Base-by-base conservation (phyloP, 1,140 invertebrate species). In the Drosophila pachea region DNA sequence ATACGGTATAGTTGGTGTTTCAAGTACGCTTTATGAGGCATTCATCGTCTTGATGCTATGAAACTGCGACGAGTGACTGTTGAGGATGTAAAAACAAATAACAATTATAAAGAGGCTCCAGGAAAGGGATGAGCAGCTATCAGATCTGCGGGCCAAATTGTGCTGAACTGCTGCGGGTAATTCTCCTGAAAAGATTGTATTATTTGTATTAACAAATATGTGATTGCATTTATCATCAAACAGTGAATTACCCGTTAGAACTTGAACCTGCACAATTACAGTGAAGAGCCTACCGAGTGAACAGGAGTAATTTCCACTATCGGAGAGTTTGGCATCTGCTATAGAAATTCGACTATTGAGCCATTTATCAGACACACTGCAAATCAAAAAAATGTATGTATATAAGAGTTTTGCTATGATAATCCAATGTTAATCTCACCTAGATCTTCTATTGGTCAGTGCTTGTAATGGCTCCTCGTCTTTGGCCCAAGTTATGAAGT, bases 401-500 rank as follows among this genome's bases (percentile, higher is more conserved):
- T n/a, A 40, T 40, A 40, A 40, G 1, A 1, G 11, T 11, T 8
- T 11, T 40, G 9, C 9, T 11, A 40, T 11, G 9, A 8, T n/a
- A 4, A 9, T 40, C 4, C n/a, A n/a, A 9, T 11, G n/a, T n/a
- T 40, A 14, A 33, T 2, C 31, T 4, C 74, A 87, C 91, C 90
- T 88, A 40, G 65, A 74, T 29, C 76, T 73, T 54, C 67, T 75
- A 59, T 69, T 69, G 59, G 76, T 86, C 66, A 71, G 62, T 69
- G 64, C 58, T 47, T 70, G 76, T 5, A 79, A 59, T 4, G 66
- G 54, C 49, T 84, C 74, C 43, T 83, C 77, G 11, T 83, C 86
- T 49, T 83, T 92, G 73, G 91, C 90, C 68, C 90, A 89, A 47
- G 90, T 77, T n/a, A 89, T 87, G 66, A 88, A 87, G n/a, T 72